phyloP scores from a whole-genome alignment of 2,797 vertebrate genomes.

The Sphenodon punctatus region DNA sequence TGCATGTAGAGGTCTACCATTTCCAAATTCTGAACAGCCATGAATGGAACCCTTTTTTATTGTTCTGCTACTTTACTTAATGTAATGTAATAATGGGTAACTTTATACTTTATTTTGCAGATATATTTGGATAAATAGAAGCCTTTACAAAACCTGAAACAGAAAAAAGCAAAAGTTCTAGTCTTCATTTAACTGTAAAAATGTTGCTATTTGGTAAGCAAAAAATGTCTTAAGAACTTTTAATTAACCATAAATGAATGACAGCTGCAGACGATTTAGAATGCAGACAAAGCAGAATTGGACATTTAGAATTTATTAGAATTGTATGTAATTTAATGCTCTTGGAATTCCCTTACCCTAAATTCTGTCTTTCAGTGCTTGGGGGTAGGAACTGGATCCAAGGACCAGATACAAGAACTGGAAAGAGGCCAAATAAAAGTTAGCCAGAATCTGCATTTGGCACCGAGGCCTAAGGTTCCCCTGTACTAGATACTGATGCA shows the following conservation, averaged over 20 bases:
- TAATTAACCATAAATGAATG: background rate
- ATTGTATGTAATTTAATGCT: background rate
- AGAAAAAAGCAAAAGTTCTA: background rate
- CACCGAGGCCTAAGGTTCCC: no score
- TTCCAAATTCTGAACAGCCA: background rate
- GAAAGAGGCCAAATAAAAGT: no score
- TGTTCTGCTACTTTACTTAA: background rate
- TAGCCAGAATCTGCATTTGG: no score
- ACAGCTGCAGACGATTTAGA: background rate
- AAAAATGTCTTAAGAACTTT: background rate
- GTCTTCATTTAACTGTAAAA: background rate
- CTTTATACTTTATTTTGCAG: constrained; percentile 9
- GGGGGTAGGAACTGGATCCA: no score
- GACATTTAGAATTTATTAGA: background rate
- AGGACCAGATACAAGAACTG: no score
- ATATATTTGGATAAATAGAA: background rate
- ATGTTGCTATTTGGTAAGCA: background rate
- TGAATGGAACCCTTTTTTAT: background rate
- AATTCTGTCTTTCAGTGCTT: no score
- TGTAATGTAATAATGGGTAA: background rate
- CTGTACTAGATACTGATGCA: background rate
- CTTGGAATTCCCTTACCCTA: no score
- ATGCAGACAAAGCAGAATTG: background rate
- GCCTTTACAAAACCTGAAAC: background rate
- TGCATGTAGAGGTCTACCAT: background rate